Percentiles rank a stretch among this genome's conserved stretches.
phyloP scores from a whole-genome alignment of 2,797 vertebrate genomes.

The Acipenser transmontanus region DNA sequence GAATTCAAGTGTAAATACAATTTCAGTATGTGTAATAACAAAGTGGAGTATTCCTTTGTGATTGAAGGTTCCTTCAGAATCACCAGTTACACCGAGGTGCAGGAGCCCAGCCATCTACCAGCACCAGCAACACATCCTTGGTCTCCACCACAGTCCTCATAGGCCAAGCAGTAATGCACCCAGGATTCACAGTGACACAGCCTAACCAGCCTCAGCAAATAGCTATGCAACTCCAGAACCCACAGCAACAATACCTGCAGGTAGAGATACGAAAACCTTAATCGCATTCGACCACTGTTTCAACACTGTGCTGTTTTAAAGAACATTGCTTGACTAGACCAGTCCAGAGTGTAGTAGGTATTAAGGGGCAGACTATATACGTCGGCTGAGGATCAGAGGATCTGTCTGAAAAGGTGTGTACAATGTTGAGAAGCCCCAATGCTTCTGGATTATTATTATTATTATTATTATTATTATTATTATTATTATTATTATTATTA shows the following conservation, averaged over 20 bases:
- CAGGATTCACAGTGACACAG: conserved; percentile 46
- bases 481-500: too few relatives aligned
- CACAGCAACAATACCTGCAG: conserved; percentile 56
- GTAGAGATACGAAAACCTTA: conserved; percentile 25
- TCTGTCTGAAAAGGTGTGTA: too few relatives aligned
- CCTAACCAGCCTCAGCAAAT: conserved; percentile 48
- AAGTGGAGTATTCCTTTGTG: background rate
- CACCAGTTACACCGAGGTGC: conserved; percentile 45
- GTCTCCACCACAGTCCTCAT: conserved; percentile 41
- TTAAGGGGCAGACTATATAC: too few relatives aligned
- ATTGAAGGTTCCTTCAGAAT: conserved; percentile 46
- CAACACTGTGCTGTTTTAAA: background rate
- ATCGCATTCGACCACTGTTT: background rate
- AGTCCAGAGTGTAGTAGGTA: too few relatives aligned
- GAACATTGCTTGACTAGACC: too few relatives aligned
- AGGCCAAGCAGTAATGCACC: conserved; percentile 57
- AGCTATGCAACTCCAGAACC: conserved; percentile 50
- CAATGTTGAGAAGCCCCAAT: too few relatives aligned
- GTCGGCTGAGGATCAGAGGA: too few relatives aligned
- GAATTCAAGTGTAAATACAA: too few relatives aligned
- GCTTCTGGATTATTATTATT: too few relatives aligned
- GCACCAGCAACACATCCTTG: conserved; percentile 34
- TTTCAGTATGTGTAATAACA: too few relatives aligned
- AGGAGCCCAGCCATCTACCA: conserved; percentile 49
- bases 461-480: too few relatives aligned